phyloP scores from a whole-genome alignment of 2,888 invertebrate species.

The Erynnis tages region DNA sequence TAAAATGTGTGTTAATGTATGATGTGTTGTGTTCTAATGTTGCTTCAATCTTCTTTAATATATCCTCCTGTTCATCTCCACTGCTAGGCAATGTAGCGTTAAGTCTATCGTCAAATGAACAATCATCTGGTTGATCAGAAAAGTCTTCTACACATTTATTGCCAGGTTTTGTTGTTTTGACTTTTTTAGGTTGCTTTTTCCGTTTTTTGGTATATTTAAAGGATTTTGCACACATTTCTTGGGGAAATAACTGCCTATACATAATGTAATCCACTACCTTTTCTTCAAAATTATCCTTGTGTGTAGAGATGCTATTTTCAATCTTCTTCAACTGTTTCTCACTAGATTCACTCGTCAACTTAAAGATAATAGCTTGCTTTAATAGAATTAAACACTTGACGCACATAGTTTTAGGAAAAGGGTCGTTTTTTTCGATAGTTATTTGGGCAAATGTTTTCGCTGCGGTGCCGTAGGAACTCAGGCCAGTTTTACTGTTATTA shows the following conservation, averaged over 20 bases:
- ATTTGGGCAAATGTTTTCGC: conserved; percentile 52
- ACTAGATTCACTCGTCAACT: conserved; percentile 58
- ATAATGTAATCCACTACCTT: conserved; percentile 16
- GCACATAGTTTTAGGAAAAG: conserved; percentile 59
- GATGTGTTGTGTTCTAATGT: not conserved
- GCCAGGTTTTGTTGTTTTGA: not conserved
- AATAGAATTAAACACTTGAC: conserved; percentile 53
- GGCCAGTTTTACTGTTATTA: conserved; percentile 43
- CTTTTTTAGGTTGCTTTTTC: not conserved
- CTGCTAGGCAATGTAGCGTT: not conserved
- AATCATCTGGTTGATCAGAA: not conserved
- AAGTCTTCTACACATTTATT: not conserved
- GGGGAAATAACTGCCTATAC: conserved; percentile 12
- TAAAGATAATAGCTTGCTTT: conserved; percentile 60
- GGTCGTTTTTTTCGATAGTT: conserved; percentile 46
- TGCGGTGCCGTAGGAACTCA: conserved; percentile 57
- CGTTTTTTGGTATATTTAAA: not conserved
- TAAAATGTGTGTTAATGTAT: not conserved
- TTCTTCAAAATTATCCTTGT: conserved; percentile 8
- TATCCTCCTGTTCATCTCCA: not conserved
- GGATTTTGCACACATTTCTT: not conserved
- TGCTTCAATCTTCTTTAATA: conserved; percentile 2
- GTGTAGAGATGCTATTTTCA: not conserved
- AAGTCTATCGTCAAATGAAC: not conserved
- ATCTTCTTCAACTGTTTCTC: conserved; percentile 41